Evolutionary conservation across 2,888 invertebrate species (phyloP), one percentile per base, ranked within the genome.

Genomic region (Sussaba pulchella): DNA sequence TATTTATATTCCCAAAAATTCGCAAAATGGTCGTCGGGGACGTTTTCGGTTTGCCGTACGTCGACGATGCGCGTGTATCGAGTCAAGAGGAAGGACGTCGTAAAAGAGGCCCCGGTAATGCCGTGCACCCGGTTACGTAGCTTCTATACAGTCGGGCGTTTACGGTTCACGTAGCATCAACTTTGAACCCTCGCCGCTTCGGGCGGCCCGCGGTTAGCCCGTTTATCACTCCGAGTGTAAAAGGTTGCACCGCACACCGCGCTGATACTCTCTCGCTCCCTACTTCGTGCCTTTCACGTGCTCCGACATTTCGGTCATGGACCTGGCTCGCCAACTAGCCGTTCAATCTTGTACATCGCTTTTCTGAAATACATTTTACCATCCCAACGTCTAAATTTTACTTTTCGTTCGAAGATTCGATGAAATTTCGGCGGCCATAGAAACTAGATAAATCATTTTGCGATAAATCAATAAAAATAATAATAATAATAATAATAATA

Each of bases 181-280:
- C 86, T 87, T 87, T 85, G 84, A 86, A 84, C 83, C 82, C 76
- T 82, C 72, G 75, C 71, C 74, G 78, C 83, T 76, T 31, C 78
- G 78, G 19, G 45, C 26, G 39, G 59, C 70, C 69, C 36, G 81
- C 79, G 83, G 84, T 85, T 78, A 79, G 84, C 85, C 81, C 84
- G 87, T 89, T 89, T 89, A 87, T 89, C 88, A 89, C 84, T 85
- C 78, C 83, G 84, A 87, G 87, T 87, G 87, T 85, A 83, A 89
- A 88, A 85, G 85, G 84, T 84, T 86, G 59, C 75, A 75, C 76
- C 78, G 61, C 78, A 52, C 52, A 17, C 63, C 57, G 36, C 61
- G 21, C 21, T 36, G 10, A 12, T 19, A 54, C 54, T 17, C 31
- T 66, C 59, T 36, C 64, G 50, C 14, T n/a, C 24, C 69, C 69